Percentiles rank a stretch among this genome's conserved stretches.
phyloP scores from a whole-genome alignment of 2,113 vertebrate species.

The Festucalex cinctus region DNA sequence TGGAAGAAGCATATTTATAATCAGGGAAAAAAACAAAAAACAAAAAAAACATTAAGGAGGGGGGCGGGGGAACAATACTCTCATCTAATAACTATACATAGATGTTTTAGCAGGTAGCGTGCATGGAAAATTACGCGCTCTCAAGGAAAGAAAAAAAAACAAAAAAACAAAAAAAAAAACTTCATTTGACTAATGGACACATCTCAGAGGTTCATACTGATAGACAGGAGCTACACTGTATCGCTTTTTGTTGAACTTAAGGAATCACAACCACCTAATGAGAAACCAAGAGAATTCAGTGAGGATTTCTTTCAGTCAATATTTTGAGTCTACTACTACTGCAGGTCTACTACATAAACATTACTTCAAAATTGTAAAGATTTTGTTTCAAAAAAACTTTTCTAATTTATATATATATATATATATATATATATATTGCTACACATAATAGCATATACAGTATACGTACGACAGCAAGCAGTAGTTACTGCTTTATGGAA shows the following conservation, averaged over 20 bases:
- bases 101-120: constrained; percentile 59
- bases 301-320: too few relatives aligned
- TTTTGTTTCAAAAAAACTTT: too few relatives aligned
- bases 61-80: constrained; percentile 39
- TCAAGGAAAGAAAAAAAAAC: constrained; percentile 14
- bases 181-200: constrained; percentile 5
- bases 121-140: constrained; percentile 44
- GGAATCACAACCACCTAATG: not conserved
- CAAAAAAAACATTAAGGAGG: constrained; percentile 27
- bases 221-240: not conserved
- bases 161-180: constrained; percentile 13
- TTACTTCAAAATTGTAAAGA: too few relatives aligned
- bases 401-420: too few relatives aligned
- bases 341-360: too few relatives aligned
- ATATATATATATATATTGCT: too few relatives aligned
- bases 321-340: too few relatives aligned
- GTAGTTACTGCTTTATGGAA: too few relatives aligned
- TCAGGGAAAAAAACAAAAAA: not conserved
- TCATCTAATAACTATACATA: constrained; percentile 55
- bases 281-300: too few relatives aligned
- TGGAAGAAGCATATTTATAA: constrained; percentile 47
- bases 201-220: not conserved
- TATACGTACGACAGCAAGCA: too few relatives aligned
- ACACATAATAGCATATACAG: too few relatives aligned
- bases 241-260: not conserved